These are phyloP conservation scores for Eulimnadia texana DNA, from an alignment of 1,140 invertebrate genomes.

Conservation along the genomic window DNA sequence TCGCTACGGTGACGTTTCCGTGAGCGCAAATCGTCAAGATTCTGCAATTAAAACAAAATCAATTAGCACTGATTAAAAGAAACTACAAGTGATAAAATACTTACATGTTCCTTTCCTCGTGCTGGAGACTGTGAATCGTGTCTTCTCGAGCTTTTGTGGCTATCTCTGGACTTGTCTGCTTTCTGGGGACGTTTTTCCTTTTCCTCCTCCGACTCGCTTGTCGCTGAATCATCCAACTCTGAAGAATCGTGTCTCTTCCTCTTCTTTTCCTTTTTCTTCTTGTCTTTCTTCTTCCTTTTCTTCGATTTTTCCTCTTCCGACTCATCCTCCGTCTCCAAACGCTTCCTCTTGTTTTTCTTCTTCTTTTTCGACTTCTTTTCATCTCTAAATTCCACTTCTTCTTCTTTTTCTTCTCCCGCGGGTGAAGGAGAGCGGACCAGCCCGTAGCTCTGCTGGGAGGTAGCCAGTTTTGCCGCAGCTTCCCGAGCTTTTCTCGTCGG, in stretches of 20 bases:
- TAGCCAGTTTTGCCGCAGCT: slow-evolving; percentile 43
- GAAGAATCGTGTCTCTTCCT: slow-evolving; percentile 4
- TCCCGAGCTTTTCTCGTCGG: slow-evolving; percentile 65
- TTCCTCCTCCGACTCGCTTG: slow-evolving; percentile 19
- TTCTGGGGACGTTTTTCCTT: slow-evolving; percentile 25
- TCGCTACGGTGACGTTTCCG: background rate
- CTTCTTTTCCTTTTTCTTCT: slow-evolving; percentile 11
- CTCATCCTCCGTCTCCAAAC: background rate
- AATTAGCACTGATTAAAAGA: background rate
- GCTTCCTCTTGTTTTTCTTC: slow-evolving; percentile 13
- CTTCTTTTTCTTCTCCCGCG: slow-evolving; percentile 20
- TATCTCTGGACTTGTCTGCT: slow-evolving; percentile 15
- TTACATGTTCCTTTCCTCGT: background rate
- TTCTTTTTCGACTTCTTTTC: slow-evolving; percentile 13
- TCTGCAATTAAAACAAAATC: too few relatives aligned
- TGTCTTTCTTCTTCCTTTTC: slow-evolving; percentile 13
- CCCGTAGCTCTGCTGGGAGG: slow-evolving; percentile 39
- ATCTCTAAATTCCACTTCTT: background rate
- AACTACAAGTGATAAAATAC: background rate
- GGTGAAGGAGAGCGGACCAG: slow-evolving; percentile 36
- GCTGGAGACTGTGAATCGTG: background rate
- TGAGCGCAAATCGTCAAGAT: background rate
- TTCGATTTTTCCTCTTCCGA: slow-evolving; percentile 5
- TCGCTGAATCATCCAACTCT: slow-evolving; percentile 12
- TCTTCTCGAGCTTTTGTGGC: slow-evolving; percentile 26